phyloP scores from a whole-genome alignment of 2,888 invertebrate species.

The Penaeus monodon region DNA sequence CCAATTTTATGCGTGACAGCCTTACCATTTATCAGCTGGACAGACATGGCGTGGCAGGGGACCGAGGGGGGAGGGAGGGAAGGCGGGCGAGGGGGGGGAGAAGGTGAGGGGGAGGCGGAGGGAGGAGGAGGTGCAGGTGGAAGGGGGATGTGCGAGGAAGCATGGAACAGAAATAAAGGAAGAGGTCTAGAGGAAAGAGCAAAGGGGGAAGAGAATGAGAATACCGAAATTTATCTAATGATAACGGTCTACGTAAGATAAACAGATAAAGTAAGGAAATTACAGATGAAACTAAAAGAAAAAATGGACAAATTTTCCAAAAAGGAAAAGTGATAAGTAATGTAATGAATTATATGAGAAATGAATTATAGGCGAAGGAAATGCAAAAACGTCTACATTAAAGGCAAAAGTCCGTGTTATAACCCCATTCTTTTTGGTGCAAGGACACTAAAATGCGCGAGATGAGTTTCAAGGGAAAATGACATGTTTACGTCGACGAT shows the following conservation, averaged over 20 bases:
- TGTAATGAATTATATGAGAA: background rate
- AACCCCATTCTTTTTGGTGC: too few relatives aligned
- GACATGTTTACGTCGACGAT: too few relatives aligned
- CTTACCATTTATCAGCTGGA: slow-evolving; percentile 51
- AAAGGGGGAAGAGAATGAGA: background rate
- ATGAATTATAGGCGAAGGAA: background rate
- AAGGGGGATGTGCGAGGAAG: too few relatives aligned
- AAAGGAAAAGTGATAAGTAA: background rate
- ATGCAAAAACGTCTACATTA: background rate
- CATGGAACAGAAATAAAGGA: background rate
- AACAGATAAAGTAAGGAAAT: background rate
- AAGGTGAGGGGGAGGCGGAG: background rate
- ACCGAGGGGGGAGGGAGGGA: too few relatives aligned
- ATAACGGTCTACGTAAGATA: background rate
- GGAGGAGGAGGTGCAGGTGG: background rate
- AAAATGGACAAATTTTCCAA: background rate
- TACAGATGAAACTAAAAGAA: background rate
- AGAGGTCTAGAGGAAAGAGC: background rate
- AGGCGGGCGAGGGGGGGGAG: background rate
- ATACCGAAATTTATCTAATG: background rate
- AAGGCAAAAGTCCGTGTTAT: background rate
- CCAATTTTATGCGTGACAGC: slow-evolving; percentile 53
- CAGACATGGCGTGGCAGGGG: slow-evolving; percentile 5
- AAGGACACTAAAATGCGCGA: too few relatives aligned
- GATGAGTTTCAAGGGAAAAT: too few relatives aligned